phyloP scores from a whole-genome alignment of 2,888 invertebrate genomes.

The Ophion costatus region DNA sequence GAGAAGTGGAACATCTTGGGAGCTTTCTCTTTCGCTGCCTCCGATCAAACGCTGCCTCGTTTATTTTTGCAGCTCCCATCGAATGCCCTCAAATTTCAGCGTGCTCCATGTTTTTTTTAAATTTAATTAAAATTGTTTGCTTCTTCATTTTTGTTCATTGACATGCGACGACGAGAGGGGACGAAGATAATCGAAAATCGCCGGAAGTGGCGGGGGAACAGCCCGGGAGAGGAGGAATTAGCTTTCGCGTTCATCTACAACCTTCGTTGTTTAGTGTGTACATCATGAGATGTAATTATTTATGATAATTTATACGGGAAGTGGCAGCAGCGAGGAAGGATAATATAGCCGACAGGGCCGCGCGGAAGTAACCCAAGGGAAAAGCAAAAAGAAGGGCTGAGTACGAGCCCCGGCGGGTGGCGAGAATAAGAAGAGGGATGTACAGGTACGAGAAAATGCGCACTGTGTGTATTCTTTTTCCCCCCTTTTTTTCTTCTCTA shows the following conservation, averaged over 20 bases:
- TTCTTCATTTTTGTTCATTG: neutral
- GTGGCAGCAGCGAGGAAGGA: conserved; percentile 31
- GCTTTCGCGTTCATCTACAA: conserved; percentile 14
- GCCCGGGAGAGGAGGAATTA: conserved; percentile 16
- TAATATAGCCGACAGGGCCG: conserved; percentile 49
- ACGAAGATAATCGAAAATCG: neutral
- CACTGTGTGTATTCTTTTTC: neutral
- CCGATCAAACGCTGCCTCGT: conserved; percentile 5
- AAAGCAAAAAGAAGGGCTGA: conserved; percentile 16
- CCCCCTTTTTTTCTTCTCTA: conserved; percentile 10
- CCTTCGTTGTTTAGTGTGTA: conserved; percentile 36
- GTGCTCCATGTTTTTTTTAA: neutral
- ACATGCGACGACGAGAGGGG: too few relatives aligned
- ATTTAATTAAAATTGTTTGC: neutral
- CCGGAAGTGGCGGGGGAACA: neutral
- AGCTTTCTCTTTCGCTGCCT: neutral
- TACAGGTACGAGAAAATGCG: conserved; percentile 45
- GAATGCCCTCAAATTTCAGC: conserved; percentile 15
- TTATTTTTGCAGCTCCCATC: conserved; percentile 30
- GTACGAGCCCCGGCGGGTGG: neutral
- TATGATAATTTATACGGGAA: conserved; percentile 66
- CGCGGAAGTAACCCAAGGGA: conserved; percentile 29
- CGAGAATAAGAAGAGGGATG: neutral
- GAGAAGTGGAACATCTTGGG: conserved; percentile 42
- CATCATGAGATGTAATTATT: conserved; percentile 65